Evolutionary conservation across 2,113 vertebrate species (phyloP).

Genomic region (Tragelaphus strepsiceros): DNA sequence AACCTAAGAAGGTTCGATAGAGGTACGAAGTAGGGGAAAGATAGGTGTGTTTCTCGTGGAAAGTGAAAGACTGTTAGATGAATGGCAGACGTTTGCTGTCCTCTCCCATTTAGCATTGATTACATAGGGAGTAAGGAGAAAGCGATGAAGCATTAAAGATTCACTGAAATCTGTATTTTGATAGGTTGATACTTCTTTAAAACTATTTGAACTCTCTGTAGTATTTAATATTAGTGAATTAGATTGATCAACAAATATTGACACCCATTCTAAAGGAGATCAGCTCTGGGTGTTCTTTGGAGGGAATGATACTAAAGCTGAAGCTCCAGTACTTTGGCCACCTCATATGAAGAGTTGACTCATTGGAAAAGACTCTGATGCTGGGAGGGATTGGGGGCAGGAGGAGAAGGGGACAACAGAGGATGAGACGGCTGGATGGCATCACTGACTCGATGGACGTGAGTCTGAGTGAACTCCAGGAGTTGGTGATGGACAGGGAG

Average conservation of each 20-base stretch:
- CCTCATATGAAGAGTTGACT: no score
- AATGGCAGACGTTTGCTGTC: not conserved
- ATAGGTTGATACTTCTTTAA: not conserved
- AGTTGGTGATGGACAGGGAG: no score
- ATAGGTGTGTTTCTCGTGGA: not conserved
- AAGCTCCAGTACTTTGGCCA: no score
- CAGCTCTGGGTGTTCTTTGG: no score
- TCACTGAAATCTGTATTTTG: not conserved
- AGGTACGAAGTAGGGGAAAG: not conserved
- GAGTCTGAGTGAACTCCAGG: no score
- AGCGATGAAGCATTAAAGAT: not conserved
- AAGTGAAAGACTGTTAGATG: not conserved
- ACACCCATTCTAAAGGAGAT: not conserved
- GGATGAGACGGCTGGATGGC: no score
- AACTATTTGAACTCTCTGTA: not conserved
- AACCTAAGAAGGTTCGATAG: not conserved
- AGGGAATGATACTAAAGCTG: no score
- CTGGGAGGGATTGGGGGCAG: no score
- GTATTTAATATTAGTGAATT: not conserved
- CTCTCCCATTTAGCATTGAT: not conserved
- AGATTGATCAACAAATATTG: not conserved
- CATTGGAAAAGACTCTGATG: no score
- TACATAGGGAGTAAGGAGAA: not conserved
- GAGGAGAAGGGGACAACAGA: no score
- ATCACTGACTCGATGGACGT: no score